Evolutionary conservation across 64 coral and sea anemone genomes (phyloP), one percentile per base, ranked within the genome.

Genomic region (Platygyra sinensis): DNA sequence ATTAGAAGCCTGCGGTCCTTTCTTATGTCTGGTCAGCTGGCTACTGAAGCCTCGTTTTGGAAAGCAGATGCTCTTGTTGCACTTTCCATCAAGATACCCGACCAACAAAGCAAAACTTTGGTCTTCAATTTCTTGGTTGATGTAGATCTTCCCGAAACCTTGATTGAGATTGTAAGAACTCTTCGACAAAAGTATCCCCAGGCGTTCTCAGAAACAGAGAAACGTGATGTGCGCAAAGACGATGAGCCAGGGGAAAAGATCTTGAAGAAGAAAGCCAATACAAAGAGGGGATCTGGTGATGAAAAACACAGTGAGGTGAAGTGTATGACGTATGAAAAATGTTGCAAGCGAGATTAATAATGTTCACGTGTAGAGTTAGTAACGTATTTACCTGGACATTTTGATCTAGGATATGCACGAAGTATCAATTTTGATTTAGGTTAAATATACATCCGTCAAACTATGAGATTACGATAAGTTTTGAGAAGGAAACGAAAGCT

Each of bases 101-200:
- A 88, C 15, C 25, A 59, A 62, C 0, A 25, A 75, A 77, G 74
- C 29, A 62, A 20, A 14, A 32, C 15, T 59, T 13, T 88, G 24
- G 72, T 88, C 15, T 24, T 59, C 9, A 52, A 88, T 52, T 88
- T 88, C 24, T 65, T 88, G 52, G 52, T 88, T 36, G 86, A 88
- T 88, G 86, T 76, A 13, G 14, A 88, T 60, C 18, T 64, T 63
- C 86, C 72, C 15, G 60, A 88, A 19, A 14, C 54, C 18, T 64
- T 88, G 86, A 77, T 32, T 32, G 86, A 76, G 0, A 8, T 75
- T 9, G 20, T 88, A 32, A 75, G 72, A 77, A 76, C 33, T 76
- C 72, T 88, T 61, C 72, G 49, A 2, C 25, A 28, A 12, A 60
- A 9, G 15, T 20, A 75, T 46, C 86, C 24, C 27, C 36, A 88